A percentile compares a stretch with the other conserved stretches of the same genome.
Evolutionary conservation across 2,888 invertebrate species (phyloP).

Genomic region (Erebia ligea): DNA sequence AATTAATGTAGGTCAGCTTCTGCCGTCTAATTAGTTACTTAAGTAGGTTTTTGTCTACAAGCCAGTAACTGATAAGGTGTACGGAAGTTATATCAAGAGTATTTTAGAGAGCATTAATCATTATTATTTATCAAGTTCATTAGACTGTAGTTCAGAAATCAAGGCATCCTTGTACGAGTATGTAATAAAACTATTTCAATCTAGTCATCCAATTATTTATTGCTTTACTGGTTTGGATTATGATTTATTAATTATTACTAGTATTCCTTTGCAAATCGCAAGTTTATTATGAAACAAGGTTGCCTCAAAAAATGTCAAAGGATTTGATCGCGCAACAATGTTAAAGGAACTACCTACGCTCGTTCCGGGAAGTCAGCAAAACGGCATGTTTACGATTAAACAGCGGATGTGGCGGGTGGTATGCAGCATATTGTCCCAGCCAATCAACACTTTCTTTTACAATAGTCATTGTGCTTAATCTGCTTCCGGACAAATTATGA

Average conservation of each 20-base stretch:
- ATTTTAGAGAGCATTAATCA: no score
- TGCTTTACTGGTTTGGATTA: no score
- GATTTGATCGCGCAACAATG: conserved; percentile 53
- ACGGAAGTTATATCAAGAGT: no score
- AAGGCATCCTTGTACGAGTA: not conserved
- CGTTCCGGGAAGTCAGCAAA: conserved; percentile 74
- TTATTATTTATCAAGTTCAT: not conserved
- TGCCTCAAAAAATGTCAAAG: conserved; percentile 16
- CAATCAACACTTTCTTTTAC: conserved; percentile 53
- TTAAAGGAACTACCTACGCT: conserved; percentile 61
- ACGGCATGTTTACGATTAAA: conserved; percentile 68
- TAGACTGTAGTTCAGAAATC: not conserved
- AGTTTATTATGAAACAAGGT: conserved; percentile 10
- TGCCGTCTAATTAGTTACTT: not conserved
- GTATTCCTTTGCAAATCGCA: not conserved
- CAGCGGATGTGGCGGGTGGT: conserved; percentile 68
- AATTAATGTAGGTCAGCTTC: conserved; percentile 19
- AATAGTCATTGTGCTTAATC: conserved; percentile 37
- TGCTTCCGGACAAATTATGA: conserved; percentile 38
- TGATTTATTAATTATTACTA: no score
- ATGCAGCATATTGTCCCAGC: conserved; percentile 59
- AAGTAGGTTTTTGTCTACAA: not conserved
- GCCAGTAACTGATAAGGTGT: not conserved
- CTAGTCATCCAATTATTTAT: not conserved
- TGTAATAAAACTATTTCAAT: not conserved